A percentile compares a stretch with the other conserved stretches of the same genome.
Evolutionary conservation across 2,113 vertebrate genomes (phyloP).

Genomic region (Gallinago undulata): DNA sequence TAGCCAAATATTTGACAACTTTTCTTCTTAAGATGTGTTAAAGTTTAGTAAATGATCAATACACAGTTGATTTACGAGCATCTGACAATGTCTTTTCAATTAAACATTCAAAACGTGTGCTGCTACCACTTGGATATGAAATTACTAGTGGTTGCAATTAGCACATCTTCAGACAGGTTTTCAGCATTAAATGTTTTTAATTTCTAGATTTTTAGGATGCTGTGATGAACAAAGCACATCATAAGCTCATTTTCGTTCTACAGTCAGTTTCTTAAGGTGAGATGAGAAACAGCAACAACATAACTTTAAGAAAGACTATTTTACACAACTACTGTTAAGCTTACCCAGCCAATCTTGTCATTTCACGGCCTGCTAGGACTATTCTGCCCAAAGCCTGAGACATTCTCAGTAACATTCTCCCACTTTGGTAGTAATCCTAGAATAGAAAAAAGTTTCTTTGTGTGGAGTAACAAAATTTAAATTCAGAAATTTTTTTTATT

Average conservation of each 20-base stretch:
- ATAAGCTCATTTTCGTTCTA: neutral
- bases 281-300: neutral
- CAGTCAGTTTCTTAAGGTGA: neutral
- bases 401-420: constrained; percentile 95
- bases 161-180: neutral
- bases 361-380: constrained; percentile 94
- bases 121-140: neutral
- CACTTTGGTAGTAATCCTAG: constrained; percentile 98
- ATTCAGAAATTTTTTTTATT: neutral
- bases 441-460: constrained; percentile 12
- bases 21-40: neutral
- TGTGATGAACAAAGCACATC: neutral
- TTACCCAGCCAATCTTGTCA: constrained; percentile 97
- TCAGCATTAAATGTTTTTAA: neutral
- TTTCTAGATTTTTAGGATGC: neutral
- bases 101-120: neutral
- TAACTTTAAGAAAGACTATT: neutral
- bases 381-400: constrained; percentile 96
- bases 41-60: neutral
- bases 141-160: neutral
- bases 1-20: neutral
- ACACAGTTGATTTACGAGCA: neutral
- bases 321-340: neutral
- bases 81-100: neutral
- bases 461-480: neutral